Evolutionary conservation across 2,113 vertebrate genomes (phyloP), one percentile per base, ranked within the genome.

Genomic region (Prolemur simus): DNA sequence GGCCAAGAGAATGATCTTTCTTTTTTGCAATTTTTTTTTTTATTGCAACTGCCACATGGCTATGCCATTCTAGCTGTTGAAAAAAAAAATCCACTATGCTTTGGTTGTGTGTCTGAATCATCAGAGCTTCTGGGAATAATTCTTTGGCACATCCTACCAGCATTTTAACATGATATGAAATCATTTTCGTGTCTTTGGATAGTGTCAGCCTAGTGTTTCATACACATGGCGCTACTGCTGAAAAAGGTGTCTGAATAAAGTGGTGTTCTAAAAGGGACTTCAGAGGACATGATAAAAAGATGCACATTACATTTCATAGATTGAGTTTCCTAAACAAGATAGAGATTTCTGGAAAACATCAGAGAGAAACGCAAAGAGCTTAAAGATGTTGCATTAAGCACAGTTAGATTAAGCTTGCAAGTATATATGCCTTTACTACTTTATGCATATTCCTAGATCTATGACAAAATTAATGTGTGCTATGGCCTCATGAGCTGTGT

Each of bases 401-500:
- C 5, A 84, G 54, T 9, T 23, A 5, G 34, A 25, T 17, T 17
- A 32, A 12, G 27, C 27, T 2, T 2, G 1, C 1, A 74, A 1
- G 1, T 0, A 5, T 42, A 42, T 42, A 42, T 2, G 1, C 25
- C 20, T n/a, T 9, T 6, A 18, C 8, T 3, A 29, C 18, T 21
- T 11, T 15, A 6, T 3, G 18, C 25, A 15, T 64, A 76, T 76
- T 32, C 27, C n/a, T 42, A 37, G 49, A 37, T 56, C 6, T 1
- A 2, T 20, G 58, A 21, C 11, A 10, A 85, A 1, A 18, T 34
- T 8, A 14, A 0, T 1, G 4, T 32, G 5, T 8, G 3, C 5
- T 32, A 23, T 0, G 12, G 34, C n/a, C 27, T 63, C 13, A 0
- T 42, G 54, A 32, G 3, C 68, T 37, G 5, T 82, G 54, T 54